Evolutionary conservation across 2,797 vertebrate genomes (phyloP).

Genomic region (Vultur gryphus): DNA sequence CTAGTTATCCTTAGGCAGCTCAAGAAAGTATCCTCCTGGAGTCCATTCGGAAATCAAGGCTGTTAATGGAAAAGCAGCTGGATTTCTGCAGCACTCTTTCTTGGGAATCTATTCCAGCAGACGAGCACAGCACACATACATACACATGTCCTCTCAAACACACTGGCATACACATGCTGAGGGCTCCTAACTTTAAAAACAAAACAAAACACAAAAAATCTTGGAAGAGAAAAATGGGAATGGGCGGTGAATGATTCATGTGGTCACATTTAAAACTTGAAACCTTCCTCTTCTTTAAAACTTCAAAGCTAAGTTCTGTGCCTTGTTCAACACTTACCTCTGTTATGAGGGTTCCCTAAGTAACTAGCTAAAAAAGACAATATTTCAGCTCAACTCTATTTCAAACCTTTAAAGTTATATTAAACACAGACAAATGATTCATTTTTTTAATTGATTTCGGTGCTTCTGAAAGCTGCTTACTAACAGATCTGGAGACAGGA

Average conservation of each 20-base stretch:
- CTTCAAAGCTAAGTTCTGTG: background rate
- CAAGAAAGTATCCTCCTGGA: constrained; percentile 41
- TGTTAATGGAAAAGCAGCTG: constrained; percentile 61
- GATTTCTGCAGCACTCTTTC: constrained; percentile 37
- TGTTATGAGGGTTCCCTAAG: background rate
- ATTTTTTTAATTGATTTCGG: background rate
- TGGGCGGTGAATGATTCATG: background rate
- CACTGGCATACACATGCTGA: background rate
- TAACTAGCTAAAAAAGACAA: background rate
- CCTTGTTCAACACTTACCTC: background rate
- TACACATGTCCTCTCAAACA: background rate
- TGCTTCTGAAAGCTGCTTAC: constrained; percentile 22
- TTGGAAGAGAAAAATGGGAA: background rate
- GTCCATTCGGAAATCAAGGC: constrained; percentile 26
- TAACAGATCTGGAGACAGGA: constrained; percentile 43
- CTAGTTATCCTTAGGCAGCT: constrained; percentile 33
- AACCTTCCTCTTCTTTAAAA: background rate
- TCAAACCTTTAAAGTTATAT: background rate
- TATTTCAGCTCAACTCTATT: background rate
- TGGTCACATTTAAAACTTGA: background rate
- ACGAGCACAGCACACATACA: background rate
- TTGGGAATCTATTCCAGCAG: background rate
- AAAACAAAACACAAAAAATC: background rate
- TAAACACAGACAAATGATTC: background rate
- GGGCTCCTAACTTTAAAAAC: background rate